phyloP scores from a whole-genome alignment of 1,140 invertebrate species.

The Achatina immaculata region DNA sequence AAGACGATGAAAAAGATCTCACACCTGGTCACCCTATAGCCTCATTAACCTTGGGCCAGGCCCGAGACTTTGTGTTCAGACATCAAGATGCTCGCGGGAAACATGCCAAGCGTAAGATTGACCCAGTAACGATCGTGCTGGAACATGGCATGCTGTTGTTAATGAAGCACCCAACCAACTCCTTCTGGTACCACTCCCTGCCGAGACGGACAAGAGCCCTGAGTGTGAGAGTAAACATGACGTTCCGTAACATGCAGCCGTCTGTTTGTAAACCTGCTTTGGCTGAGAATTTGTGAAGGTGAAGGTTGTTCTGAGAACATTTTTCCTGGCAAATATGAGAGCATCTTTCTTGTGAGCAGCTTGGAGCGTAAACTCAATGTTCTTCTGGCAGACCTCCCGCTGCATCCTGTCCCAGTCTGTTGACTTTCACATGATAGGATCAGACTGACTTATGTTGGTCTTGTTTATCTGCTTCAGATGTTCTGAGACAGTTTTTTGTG shows the following conservation, averaged over 20 bases:
- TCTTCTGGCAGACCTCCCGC: no score
- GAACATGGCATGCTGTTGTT: constrained; percentile 79
- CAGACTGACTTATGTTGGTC: no score
- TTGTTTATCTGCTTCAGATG: no score
- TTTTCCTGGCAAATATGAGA: no score
- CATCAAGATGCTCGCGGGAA: constrained; percentile 75
- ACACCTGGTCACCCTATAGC: constrained; percentile 77
- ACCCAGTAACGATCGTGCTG: constrained; percentile 76
- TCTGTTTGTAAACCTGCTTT: constrained; percentile 32
- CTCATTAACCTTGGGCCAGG: constrained; percentile 79
- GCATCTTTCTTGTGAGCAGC: no score
- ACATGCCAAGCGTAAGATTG: constrained; percentile 51
- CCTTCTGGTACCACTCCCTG: constrained; percentile 81
- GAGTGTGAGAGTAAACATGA: constrained; percentile 79
- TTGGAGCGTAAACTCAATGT: no score
- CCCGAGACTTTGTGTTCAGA: constrained; percentile 78
- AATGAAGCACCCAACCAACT: constrained; percentile 83
- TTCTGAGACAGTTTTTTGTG: no score
- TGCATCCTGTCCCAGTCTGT: no score
- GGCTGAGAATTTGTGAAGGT: neutral
- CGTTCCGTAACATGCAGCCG: constrained; percentile 72
- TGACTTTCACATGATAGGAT: no score
- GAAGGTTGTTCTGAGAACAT: neutral
- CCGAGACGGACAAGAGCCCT: constrained; percentile 75
- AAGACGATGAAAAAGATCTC: constrained; percentile 80